Evolutionary conservation across 2,888 invertebrate species (phyloP).

Genomic region (Podotricha telesiphe): DNA sequence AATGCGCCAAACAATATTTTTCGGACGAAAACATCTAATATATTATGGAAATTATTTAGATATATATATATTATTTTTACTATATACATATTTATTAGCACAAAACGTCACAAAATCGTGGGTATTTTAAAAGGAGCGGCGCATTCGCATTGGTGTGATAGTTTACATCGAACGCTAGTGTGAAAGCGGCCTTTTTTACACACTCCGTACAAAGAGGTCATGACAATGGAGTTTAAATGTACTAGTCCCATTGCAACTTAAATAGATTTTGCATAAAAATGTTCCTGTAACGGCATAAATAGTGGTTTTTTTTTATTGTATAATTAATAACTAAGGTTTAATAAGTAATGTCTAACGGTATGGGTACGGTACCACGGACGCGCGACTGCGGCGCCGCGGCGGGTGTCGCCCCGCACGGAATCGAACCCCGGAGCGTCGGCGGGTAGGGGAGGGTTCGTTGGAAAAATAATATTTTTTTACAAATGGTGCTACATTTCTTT

Average conservation of each 20-base stretch:
- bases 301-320: constrained; percentile 70
- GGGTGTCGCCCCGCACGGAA: constrained; percentile 7
- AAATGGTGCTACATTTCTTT: constrained; percentile 82
- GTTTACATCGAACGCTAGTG: constrained; percentile 75
- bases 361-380: constrained; percentile 49
- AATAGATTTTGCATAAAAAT: constrained; percentile 77
- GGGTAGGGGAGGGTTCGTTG: constrained; percentile 55
- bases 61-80: constrained; percentile 19
- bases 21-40: constrained; percentile 45
- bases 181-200: constrained; percentile 74
- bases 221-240: constrained; percentile 64
- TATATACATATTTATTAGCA: constrained; percentile 45
- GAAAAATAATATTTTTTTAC: constrained; percentile 75
- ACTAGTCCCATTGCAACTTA: constrained; percentile 82
- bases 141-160: constrained; percentile 74
- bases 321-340: constrained; percentile 70
- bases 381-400: constrained; percentile 25
- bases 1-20: constrained; percentile 56
- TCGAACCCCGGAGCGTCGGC: constrained; percentile 14
- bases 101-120: constrained; percentile 67
- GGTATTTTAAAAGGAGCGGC: constrained; percentile 76
- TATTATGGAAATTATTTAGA: constrained; percentile 31
- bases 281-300: constrained; percentile 81
- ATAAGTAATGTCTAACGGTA: constrained; percentile 60
- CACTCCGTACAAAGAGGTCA: constrained; percentile 59